Evolutionary conservation across 2,797 vertebrate species (phyloP), one percentile per base, ranked within the genome.

Genomic region (Sebastes hubbsi): DNA sequence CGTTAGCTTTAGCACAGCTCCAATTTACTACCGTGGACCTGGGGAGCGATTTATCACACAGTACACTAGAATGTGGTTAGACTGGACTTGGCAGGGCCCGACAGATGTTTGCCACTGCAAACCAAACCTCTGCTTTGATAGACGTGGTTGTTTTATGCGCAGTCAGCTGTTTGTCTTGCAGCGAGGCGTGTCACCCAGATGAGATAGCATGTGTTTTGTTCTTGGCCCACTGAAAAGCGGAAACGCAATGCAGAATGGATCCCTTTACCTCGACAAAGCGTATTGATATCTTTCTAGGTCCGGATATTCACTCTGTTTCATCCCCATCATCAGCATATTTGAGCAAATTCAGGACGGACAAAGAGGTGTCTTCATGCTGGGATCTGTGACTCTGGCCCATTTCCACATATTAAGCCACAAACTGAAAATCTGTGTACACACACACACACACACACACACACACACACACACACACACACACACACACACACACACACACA

Each of bases 321-420:
- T 88, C 89, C 84, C 36, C 75, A 59, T 88, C 85, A 85, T 87
- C 85, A 81, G 71, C 79, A 75, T 89, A 84, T 90, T 87, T 90
- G 67, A 82, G 78, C 62, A 89, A 87, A 88, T 90, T 87, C 84
- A 83, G 78, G 38, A 82, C 36, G 82, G 87, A 93, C 91, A 93
- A 91, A 90, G 89, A 84, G 86, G 75, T 71, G 89, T 93, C 87
- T 90, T 92, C 88, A 85, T 90, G 88, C 90, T 91, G 80, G 69
- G 90, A 92, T 87, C 85, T 92, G 88, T 91, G 90, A 90, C 92
- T 93, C 82, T 85, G 87, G 88, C 86, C 84, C 76, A 91, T 92
- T 93, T 90, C 87, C 90, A 91, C 92, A 89, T 71, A 94, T 92
- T 91, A 94, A 81, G 78, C 83, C 84, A 68, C 83, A 90, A 91